Conservation (phyloP, 2,797 vertebrate species). For the Silurus aristotelis region DNA sequence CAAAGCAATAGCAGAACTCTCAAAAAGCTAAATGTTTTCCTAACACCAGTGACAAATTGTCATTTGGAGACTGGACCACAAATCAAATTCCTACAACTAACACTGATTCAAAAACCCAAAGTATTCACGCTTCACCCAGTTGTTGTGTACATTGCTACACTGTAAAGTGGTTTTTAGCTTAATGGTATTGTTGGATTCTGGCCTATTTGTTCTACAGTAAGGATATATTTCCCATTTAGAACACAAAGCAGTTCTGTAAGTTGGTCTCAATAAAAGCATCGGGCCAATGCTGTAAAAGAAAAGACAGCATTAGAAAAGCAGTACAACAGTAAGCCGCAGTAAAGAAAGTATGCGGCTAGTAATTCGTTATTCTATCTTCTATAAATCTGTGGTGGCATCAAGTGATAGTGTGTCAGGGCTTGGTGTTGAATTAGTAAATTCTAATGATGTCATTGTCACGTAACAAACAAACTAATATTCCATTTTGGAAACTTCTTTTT, state of each 20-base stretch:
- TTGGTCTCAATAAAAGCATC: slow-evolving; percentile 10
- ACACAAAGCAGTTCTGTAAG: slow-evolving; percentile 9
- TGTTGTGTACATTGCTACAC: neutral
- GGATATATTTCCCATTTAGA: slow-evolving; percentile 23
- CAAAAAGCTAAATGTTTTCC: neutral
- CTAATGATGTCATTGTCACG: neutral
- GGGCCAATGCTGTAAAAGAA: neutral
- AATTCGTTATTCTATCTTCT: neutral
- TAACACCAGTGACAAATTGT: neutral
- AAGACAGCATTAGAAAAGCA: neutral
- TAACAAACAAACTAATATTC: neutral
- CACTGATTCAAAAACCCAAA: too few relatives aligned
- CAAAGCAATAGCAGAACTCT: neutral
- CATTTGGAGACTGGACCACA: neutral
- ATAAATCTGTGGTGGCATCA: neutral
- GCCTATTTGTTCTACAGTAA: slow-evolving; percentile 1
- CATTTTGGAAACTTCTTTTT: neutral
- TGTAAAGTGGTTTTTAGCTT: neutral
- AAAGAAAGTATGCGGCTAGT: neutral
- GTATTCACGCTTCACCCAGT: neutral
- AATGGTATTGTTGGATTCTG: slow-evolving; percentile 14
- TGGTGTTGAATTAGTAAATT: neutral
- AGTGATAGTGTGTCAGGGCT: neutral
- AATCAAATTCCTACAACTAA: neutral
- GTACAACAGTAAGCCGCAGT: too few relatives aligned